These are phyloP conservation scores for Lottia gigantea DNA, from an alignment of 2,888 invertebrate species.

Conservation along the genomic window DNA sequence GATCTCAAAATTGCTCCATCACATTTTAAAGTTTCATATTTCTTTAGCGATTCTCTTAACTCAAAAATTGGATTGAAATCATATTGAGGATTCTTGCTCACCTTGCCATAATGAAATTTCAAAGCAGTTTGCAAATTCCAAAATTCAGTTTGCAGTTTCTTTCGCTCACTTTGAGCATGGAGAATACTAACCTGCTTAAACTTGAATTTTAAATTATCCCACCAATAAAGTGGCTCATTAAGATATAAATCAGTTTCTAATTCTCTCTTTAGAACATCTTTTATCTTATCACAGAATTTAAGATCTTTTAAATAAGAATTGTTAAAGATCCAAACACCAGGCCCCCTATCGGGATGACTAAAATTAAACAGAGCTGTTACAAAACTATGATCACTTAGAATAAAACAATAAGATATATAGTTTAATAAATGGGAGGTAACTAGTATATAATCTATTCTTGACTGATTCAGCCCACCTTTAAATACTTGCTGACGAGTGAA, in stretches of 20 bases:
- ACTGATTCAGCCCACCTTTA: background rate
- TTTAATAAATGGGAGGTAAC: background rate
- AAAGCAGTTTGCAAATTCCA: background rate
- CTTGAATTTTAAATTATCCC: background rate
- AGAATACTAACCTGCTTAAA: background rate
- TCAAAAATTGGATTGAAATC: background rate
- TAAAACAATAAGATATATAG: background rate
- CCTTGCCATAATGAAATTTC: background rate
- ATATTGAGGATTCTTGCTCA: background rate
- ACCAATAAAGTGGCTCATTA: background rate
- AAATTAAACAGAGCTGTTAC: background rate
- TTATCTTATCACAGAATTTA: background rate
- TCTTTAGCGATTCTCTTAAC: background rate
- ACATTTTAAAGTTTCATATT: background rate
- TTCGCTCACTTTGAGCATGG: background rate
- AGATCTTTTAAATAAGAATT: background rate
- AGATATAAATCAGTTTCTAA: background rate
- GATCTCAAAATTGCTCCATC: background rate
- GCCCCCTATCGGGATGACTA: background rate
- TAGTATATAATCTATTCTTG: background rate
- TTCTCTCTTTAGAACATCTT: background rate
- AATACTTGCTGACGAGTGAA: background rate
- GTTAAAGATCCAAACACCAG: background rate
- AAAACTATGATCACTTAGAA: background rate
- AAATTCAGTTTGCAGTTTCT: background rate